A percentile compares a stretch with the other conserved stretches of the same genome.
phyloP scores from a whole-genome alignment of 1,140 invertebrate genomes.

The Xylocopa sonorina region DNA sequence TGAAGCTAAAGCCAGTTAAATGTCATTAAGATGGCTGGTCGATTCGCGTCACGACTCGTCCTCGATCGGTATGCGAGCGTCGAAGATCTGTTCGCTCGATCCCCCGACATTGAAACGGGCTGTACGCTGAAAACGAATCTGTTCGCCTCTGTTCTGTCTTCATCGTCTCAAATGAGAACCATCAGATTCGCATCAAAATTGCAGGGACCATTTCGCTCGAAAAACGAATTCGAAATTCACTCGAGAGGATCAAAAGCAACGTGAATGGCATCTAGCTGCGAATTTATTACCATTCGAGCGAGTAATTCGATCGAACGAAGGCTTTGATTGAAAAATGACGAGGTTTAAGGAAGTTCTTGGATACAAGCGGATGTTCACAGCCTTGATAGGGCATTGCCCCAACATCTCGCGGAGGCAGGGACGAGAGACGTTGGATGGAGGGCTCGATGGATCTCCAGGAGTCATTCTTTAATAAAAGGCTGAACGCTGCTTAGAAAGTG shows the following conservation, averaged over 20 bases:
- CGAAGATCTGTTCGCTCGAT: constrained; percentile 13
- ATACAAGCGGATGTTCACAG: constrained; percentile 46
- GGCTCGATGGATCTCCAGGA: constrained; percentile 18
- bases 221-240: too few relatives aligned
- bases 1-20: constrained; percentile 31
- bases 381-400: constrained; percentile 62
- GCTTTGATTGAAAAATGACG: too few relatives aligned
- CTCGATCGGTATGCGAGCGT: constrained; percentile 67
- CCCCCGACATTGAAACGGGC: constrained; percentile 16
- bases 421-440: not conserved
- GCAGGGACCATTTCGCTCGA: too few relatives aligned
- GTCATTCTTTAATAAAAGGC: constrained; percentile 14
- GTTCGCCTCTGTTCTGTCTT: too few relatives aligned
- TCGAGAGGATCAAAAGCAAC: too few relatives aligned
- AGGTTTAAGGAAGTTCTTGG: constrained; percentile 40
- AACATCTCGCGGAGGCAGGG: constrained; percentile 48
- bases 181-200: too few relatives aligned
- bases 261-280: too few relatives aligned
- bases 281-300: too few relatives aligned
- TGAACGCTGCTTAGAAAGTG: constrained; percentile 17
- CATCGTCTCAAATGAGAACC: too few relatives aligned
- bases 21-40: constrained; percentile 43
- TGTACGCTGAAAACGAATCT: not conserved
- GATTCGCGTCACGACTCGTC: constrained; percentile 70
- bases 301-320: too few relatives aligned